A percentile compares a stretch with the other conserved stretches of the same genome.
These are phyloP conservation scores for Portevinia maculata DNA, from an alignment of 2,888 invertebrate genomes.

Conservation along the genomic window DNA sequence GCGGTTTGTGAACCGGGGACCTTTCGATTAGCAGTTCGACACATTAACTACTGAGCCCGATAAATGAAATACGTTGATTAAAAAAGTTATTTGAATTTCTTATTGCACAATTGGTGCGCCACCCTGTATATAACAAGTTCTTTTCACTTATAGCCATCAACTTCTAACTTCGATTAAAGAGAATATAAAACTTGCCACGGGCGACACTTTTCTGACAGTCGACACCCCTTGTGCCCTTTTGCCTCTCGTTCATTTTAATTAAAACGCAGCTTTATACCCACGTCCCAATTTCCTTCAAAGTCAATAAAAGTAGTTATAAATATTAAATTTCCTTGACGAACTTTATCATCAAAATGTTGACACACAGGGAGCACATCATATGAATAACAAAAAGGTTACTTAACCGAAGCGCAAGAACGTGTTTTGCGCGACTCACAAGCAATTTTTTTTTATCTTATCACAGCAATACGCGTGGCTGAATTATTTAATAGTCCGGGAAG, in stretches of 20 bases:
- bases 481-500: conserved; percentile 31
- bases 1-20: too few species aligned
- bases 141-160: too few species aligned
- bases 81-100: too few species aligned
- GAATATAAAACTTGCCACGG: neutral
- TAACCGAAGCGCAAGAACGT: conserved; percentile 6
- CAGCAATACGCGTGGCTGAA: conserved; percentile 57
- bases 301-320: conserved; percentile 53
- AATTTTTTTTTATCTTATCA: conserved; percentile 12
- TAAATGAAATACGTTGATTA: too few species aligned
- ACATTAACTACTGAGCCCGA: too few species aligned
- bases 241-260: conserved; percentile 6
- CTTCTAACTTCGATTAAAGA: too few species aligned
- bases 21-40: too few species aligned
- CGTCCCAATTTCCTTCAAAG: conserved; percentile 31
- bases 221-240: neutral
- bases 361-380: conserved; percentile 33
- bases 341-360: conserved; percentile 48
- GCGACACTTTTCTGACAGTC: neutral
- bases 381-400: conserved; percentile 46
- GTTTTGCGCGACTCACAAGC: conserved; percentile 19
- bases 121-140: too few species aligned
- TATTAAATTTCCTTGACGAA: conserved; percentile 50
- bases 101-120: too few species aligned
- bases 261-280: conserved; percentile 6